These are phyloP conservation scores for Entomyzon cyanotis DNA, from an alignment of 2,113 vertebrate species.

Conservation along the genomic window DNA sequence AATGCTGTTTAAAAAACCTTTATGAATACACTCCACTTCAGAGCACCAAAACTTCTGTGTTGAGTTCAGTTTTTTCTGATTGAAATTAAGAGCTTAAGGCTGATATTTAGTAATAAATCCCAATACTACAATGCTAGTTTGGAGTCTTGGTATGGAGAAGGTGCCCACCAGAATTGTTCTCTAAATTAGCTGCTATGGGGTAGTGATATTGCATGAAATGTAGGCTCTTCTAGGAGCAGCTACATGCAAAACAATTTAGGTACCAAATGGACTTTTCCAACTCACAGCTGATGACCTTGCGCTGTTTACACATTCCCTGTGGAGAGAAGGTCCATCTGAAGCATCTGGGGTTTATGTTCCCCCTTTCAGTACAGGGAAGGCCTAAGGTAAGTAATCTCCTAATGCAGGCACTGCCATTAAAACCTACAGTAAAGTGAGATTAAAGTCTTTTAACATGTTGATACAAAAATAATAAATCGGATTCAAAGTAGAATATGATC, in stretches of 20 bases:
- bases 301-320: background rate
- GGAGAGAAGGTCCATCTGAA: background rate
- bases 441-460: no score
- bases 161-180: background rate
- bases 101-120: background rate
- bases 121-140: background rate
- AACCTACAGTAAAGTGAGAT: background rate
- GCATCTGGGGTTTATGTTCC: background rate
- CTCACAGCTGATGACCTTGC: background rate
- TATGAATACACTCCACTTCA: background rate
- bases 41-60: background rate
- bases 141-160: background rate
- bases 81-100: background rate
- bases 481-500: no score
- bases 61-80: background rate
- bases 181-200: background rate
- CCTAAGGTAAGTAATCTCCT: background rate
- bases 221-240: background rate
- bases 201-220: background rate
- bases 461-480: no score
- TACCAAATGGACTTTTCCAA: background rate
- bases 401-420: background rate
- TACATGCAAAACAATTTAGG: background rate
- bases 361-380: background rate
- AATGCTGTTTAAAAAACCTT: background rate